Conservation (phyloP, 37 sponge, comb jelly and placozoan species). For the Spongilla lacustris region DNA sequence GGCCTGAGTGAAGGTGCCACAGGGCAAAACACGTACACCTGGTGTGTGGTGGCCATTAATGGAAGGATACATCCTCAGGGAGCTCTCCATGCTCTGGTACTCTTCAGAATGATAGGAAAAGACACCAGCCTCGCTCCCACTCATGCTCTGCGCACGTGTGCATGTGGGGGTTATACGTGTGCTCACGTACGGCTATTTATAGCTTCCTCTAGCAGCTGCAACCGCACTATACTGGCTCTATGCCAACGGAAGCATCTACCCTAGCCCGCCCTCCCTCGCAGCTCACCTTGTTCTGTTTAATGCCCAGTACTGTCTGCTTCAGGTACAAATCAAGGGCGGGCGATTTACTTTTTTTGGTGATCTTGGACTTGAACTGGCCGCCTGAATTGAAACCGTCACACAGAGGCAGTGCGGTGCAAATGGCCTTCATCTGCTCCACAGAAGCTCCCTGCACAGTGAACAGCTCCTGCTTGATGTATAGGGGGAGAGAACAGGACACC, state of each 20-base stretch:
- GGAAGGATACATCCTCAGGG: slow-evolving; percentile 48
- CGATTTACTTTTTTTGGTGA: slow-evolving; percentile 11
- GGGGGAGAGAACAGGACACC: neutral
- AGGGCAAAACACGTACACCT: too few species aligned
- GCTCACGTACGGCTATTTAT: neutral
- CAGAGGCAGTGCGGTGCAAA: slow-evolving; percentile 40
- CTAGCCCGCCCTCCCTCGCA: neutral
- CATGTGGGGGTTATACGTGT: neutral
- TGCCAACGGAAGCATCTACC: neutral
- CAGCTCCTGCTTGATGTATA: slow-evolving; percentile 47
- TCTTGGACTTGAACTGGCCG: slow-evolving; percentile 65
- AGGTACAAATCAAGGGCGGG: slow-evolving; percentile 45
- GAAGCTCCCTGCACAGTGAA: slow-evolving; percentile 20
- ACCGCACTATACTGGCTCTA: too few species aligned
- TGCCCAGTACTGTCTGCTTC: slow-evolving; percentile 24
- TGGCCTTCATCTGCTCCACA: slow-evolving; percentile 54
- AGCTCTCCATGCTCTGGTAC: slow-evolving; percentile 42
- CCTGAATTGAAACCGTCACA: slow-evolving; percentile 66
- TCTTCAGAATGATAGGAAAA: slow-evolving; percentile 24
- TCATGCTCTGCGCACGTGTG: neutral
- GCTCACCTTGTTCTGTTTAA: neutral
- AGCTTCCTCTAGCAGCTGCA: neutral
- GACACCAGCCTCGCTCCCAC: slow-evolving; percentile 31
- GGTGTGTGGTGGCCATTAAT: slow-evolving; percentile 5
- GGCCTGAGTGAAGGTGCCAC: neutral